Percentiles rank a stretch among this genome's conserved stretches.
Evolutionary conservation across 2,888 invertebrate genomes (phyloP).

Genomic region (Netelia melanura): DNA sequence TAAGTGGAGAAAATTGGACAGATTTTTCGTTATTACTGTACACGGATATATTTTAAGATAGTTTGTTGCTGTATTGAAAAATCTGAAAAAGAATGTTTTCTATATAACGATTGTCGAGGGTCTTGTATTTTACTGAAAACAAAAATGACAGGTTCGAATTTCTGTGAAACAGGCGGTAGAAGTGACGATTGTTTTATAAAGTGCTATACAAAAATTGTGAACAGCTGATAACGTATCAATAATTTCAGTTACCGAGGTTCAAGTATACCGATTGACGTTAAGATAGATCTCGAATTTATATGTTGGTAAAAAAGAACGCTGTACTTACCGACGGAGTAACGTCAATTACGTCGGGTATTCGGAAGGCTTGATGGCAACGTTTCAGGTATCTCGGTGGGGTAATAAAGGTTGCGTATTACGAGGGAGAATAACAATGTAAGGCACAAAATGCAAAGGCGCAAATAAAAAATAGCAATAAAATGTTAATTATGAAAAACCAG

Average conservation of each 20-base stretch:
- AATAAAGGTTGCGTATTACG: too few relatives aligned
- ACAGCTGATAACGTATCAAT: neutral
- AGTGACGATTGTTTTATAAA: neutral
- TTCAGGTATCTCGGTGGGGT: too few relatives aligned
- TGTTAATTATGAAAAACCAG: too few relatives aligned
- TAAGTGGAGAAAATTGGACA: neutral
- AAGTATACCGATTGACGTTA: neutral
- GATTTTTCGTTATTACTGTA: neutral
- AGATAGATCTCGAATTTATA: neutral
- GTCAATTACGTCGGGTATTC: too few relatives aligned
- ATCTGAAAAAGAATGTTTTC: too few relatives aligned
- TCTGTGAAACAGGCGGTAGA: neutral
- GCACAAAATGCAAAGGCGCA: too few relatives aligned
- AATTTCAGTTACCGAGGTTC: neutral
- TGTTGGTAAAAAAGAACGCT: neutral
- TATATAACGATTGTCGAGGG: neutral
- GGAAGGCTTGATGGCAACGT: too few relatives aligned
- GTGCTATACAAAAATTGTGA: neutral
- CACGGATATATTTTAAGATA: too few relatives aligned
- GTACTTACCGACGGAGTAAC: too few relatives aligned
- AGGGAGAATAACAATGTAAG: too few relatives aligned
- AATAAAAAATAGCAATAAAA: too few relatives aligned
- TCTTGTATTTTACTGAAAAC: neutral
- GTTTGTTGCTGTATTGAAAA: too few relatives aligned
- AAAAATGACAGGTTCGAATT: neutral